These are phyloP conservation scores for Micropoecilia bifurca DNA, from an alignment of 2,797 vertebrate genomes.

Conservation along the genomic window DNA sequence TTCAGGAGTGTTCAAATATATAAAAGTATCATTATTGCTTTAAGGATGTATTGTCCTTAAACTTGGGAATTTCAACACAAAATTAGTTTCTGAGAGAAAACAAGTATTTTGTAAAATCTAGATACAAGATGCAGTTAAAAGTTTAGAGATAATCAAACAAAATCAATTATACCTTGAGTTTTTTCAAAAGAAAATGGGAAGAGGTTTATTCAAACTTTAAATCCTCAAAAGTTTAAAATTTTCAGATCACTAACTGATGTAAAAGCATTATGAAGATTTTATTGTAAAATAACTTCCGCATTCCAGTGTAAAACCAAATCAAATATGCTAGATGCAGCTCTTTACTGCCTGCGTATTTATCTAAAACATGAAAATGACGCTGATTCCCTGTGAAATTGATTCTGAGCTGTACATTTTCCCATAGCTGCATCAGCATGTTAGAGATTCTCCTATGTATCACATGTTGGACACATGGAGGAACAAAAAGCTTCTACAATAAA, in stretches of 20 bases:
- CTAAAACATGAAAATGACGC: neutral
- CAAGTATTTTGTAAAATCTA: neutral
- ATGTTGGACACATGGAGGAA: conserved; percentile 1
- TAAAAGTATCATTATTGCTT: conserved; percentile 7
- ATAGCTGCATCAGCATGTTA: neutral
- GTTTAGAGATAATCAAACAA: neutral
- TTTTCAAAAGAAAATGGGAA: neutral
- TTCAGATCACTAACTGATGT: neutral
- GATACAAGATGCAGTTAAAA: neutral
- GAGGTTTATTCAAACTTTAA: neutral
- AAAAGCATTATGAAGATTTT: neutral
- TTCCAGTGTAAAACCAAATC: neutral
- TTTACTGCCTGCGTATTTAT: neutral
- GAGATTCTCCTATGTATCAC: conserved; percentile 13
- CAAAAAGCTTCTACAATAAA: neutral
- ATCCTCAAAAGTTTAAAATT: neutral
- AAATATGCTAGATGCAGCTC: neutral
- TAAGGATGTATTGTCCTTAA: neutral
- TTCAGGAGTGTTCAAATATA: conserved; percentile 42
- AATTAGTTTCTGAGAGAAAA: neutral
- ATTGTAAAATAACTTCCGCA: neutral
- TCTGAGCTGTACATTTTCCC: conserved; percentile 6
- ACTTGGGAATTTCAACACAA: neutral
- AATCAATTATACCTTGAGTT: neutral
- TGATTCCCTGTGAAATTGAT: conserved; percentile 7